Base-by-base conservation (phyloP, 2,113 vertebrate species). In the Larimichthys crocea region DNA sequence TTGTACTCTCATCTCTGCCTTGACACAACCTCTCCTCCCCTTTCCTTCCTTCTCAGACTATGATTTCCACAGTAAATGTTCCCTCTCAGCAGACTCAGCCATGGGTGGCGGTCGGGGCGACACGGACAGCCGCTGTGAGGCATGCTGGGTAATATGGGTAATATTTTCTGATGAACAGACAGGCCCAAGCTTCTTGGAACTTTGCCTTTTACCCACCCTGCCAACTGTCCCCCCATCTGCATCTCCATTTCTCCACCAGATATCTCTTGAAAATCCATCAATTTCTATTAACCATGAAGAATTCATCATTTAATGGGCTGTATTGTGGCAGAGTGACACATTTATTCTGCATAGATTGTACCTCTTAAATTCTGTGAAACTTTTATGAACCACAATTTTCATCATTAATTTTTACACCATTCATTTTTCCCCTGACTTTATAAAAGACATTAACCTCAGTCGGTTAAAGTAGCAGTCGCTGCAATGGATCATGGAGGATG, bases 91-190 rank as follows among this genome's bases (percentile, higher is more conserved):
- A 75, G 59, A 86, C 52, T 60, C 71, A 74, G 35, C 50, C 56
- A 88, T 42, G 66, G 64, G 72, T 74, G 57, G 81, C 29, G 29
- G 74, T 74, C 11, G 11, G 63, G 29, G 60, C 64, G 76, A 86
- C 49, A 68, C 4, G 55, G 74, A n/a, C 71, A 74, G 83, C 55
- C 12, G 50, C 67, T 73, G 76, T 69, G 85, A 71, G 64, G 76
- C 69, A 88, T 86, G 83, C 88, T 89, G 86, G 77, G 82, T 86
- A 85, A 83, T 83, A 63, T 60, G 75, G 74, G 59, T 88, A 79
- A 86, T 87, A 87, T 83, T 81, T 85, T 86, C 64, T 62, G 29
- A 86, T 76, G 64, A 67, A 71, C 40, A 68, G 59, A 78, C n/a
- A 78, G n/a, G 44, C 56, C 44, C 17, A 24, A 74, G 61, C 67